Evolutionary conservation across 1,140 invertebrate species (phyloP).

Genomic region (Magallana ariakensis): DNA sequence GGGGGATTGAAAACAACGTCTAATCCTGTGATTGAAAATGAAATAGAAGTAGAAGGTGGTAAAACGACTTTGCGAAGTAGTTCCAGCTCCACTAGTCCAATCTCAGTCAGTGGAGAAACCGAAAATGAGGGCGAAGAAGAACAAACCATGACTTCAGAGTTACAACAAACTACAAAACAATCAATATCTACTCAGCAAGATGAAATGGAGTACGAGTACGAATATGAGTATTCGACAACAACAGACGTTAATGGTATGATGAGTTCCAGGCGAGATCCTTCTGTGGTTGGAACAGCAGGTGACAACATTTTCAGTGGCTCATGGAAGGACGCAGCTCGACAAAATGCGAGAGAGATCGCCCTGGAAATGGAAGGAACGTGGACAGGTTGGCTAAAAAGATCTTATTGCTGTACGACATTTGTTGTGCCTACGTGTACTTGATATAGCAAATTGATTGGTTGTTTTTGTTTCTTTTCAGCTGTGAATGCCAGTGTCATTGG

Average conservation of each 20-base stretch:
- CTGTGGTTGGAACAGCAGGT: neutral
- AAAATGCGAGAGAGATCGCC: constrained; percentile 14
- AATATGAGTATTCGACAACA: constrained; percentile 8
- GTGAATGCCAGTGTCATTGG: constrained; percentile 23
- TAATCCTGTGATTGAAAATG: neutral
- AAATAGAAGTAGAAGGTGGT: neutral
- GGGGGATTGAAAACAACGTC: neutral
- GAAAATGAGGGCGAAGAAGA: constrained; percentile 4
- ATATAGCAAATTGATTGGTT: too few relatives aligned
- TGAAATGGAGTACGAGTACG: neutral
- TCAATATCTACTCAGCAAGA: neutral
- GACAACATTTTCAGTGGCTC: constrained; percentile 16
- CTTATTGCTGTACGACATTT: neutral
- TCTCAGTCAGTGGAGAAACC: neutral
- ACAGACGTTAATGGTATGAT: neutral
- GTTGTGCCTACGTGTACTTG: too few relatives aligned
- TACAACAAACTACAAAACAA: neutral
- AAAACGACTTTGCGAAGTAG: neutral
- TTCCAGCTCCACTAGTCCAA: neutral
- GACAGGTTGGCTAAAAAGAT: neutral
- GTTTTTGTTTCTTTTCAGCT: neutral
- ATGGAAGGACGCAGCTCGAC: neutral
- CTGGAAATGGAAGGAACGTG: constrained; percentile 31
- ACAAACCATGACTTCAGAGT: neutral
- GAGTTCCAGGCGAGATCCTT: neutral